Evolutionary conservation across 2,113 vertebrate genomes (phyloP), one percentile per base, ranked within the genome.

Genomic region (Charina bottae): DNA sequence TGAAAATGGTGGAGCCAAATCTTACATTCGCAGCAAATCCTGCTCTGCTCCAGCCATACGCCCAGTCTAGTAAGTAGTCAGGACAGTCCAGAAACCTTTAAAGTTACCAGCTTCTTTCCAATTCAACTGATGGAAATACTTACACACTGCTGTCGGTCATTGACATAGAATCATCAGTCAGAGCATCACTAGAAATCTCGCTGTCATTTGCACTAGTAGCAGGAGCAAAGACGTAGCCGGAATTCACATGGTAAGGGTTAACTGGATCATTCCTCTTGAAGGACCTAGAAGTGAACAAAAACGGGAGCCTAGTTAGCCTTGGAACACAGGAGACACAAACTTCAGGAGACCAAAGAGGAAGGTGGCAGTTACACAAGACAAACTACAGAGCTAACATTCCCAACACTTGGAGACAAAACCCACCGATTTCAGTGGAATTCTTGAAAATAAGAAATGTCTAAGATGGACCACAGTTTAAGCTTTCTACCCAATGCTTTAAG

Each of bases 141-240:
- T 97, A 99, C 99, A 99, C 98, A 0, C 99, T 99, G 93, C 99
- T 98, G 97, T 99, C 99, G 0, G 99, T 99, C 98, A 99, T 96
- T 0, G 99, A 99, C 98, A 99, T 98, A 96, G 98, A 98, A 89
- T 99, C 99, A 0, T 99, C 99, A 0, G 99, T 99, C 98, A 99
- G 94, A 3, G 99, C 98, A 68, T 99, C 99, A 0, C 99, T 99
- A 95, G 99, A 99, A 83, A 99, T 98, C 92, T 99, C 99, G 4
- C 99, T 99, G 95, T 99, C 99, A 0, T 99, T 99, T 53, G 99
- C 99, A 23, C 99, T 99, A 96, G 99, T 98, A 92, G 98, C 98
- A 0, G 99, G 99, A 0, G 99, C 99, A 0, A 99, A 98, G 3
- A 98, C 98, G 54, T 98, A 98, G 94, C 98, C 99, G 0, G 98